A percentile compares a stretch with the other conserved stretches of the same genome.
Evolutionary conservation across 1,140 invertebrate genomes (phyloP).

Genomic region (Uloborus diversus): DNA sequence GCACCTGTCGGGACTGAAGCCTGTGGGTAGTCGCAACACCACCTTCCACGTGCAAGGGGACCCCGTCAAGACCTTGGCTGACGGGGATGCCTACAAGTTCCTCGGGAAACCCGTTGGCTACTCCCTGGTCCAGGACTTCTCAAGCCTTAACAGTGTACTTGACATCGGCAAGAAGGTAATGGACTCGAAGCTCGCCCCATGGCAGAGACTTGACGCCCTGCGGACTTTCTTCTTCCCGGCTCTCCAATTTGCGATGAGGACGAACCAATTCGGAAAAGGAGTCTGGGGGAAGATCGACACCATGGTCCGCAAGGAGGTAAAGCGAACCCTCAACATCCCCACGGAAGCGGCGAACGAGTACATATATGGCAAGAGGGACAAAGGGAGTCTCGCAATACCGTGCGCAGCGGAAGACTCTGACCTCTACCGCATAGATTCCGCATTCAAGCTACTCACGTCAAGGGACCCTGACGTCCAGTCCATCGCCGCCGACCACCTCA

Average conservation of each 20-base stretch:
- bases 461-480: neutral
- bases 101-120: conserved; percentile 2
- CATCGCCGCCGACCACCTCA: neutral
- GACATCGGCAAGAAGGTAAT: neutral
- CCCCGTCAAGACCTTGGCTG: neutral
- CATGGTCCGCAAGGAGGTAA: too few relatives aligned
- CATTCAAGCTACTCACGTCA: neutral
- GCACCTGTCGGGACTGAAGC: neutral
- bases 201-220: neutral
- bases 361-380: neutral
- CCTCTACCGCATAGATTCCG: neutral
- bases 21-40: neutral
- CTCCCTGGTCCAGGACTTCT: neutral
- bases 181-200: neutral
- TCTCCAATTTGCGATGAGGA: neutral
- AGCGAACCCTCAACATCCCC: too few relatives aligned
- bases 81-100: neutral
- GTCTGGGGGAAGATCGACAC: too few relatives aligned
- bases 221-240: neutral
- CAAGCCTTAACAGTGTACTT: neutral
- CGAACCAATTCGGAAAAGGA: too few relatives aligned
- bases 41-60: neutral
- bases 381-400: neutral
- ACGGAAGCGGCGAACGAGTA: too few relatives aligned
- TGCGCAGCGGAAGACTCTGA: neutral